Evolutionary conservation across 2,113 vertebrate species (phyloP).

Genomic region (Zosterops japonicus): DNA sequence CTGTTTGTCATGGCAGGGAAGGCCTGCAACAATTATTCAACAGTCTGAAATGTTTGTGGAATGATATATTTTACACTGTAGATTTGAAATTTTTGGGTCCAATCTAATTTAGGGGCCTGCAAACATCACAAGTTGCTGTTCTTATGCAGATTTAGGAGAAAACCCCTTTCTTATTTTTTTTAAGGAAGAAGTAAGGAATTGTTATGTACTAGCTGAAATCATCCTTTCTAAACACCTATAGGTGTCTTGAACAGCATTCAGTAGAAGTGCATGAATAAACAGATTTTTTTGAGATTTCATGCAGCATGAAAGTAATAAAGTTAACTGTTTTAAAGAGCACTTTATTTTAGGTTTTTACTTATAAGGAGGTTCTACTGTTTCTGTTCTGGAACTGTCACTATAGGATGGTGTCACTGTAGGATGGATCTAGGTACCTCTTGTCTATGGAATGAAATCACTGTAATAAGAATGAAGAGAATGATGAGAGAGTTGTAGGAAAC

Average conservation of each 20-base stretch:
- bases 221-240: background rate
- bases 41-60: background rate
- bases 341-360: background rate
- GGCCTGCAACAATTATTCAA: background rate
- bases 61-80: background rate
- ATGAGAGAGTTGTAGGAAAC: background rate
- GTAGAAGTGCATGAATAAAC: background rate
- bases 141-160: background rate
- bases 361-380: background rate
- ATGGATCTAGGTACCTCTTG: background rate
- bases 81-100: background rate
- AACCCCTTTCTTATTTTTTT: background rate
- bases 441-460: background rate
- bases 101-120: background rate
- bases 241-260: background rate
- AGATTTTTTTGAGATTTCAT: background rate
- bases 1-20: background rate
- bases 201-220: background rate
- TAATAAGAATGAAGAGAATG: background rate
- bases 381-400: background rate
- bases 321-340: background rate
- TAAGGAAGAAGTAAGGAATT: background rate
- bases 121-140: background rate
- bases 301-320: background rate
- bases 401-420: background rate